phyloP scores from a whole-genome alignment of 2,888 invertebrate genomes.

The Papilio elwesi region DNA sequence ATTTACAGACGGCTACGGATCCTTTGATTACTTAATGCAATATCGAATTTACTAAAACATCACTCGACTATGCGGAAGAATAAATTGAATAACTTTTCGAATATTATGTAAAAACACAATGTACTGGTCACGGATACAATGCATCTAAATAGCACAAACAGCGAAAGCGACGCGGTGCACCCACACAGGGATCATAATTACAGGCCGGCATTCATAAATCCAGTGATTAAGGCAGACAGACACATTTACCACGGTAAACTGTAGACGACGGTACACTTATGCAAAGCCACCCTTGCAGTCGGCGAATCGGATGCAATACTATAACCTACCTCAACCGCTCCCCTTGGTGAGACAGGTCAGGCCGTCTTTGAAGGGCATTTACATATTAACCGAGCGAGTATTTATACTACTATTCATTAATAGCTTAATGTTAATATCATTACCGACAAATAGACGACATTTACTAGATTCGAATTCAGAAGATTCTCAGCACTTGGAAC shows the following conservation, averaged over 20 bases:
- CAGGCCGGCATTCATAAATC: constrained; percentile 74
- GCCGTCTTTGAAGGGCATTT: constrained; percentile 75
- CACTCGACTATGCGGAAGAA: not conserved
- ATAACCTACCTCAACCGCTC: constrained; percentile 79
- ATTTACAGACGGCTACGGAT: constrained; percentile 66
- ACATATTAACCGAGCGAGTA: constrained; percentile 66
- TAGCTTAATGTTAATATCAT: constrained; percentile 30
- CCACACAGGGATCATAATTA: constrained; percentile 62
- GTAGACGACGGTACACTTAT: constrained; percentile 70
- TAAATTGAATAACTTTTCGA: not conserved
- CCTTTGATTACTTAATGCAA: constrained; percentile 54
- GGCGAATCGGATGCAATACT: constrained; percentile 76
- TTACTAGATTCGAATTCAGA: constrained; percentile 14
- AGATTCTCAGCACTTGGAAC: not conserved
- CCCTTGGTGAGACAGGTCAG: constrained; percentile 76
- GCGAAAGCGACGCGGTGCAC: constrained; percentile 29
- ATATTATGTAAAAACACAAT: constrained; percentile 20
- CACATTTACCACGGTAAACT: constrained; percentile 67
- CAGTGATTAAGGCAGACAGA: constrained; percentile 69
- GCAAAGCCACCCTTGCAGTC: constrained; percentile 77
- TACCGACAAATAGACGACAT: constrained; percentile 18
- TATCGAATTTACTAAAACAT: constrained; percentile 18
- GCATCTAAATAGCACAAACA: constrained; percentile 27
- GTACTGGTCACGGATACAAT: constrained; percentile 22
- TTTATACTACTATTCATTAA: constrained; percentile 47